Conservation (phyloP, 2,888 invertebrate species). For the Tenthredo notha region DNA sequence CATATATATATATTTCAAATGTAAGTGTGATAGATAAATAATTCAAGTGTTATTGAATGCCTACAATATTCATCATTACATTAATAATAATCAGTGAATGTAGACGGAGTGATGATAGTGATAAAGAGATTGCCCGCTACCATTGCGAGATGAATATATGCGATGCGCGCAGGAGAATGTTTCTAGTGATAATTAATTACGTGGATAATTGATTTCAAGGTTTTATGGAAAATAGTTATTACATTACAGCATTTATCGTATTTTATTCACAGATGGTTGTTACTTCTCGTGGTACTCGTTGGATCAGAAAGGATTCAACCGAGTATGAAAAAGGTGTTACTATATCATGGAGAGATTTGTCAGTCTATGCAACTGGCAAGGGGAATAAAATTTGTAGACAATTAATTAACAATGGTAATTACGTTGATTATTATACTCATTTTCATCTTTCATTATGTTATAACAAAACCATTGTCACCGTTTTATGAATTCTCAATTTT, state of each 20-base stretch:
- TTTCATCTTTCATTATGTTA: too few relatives aligned
- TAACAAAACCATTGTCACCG: too few relatives aligned
- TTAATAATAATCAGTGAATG: not conserved
- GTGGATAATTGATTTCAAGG: not conserved
- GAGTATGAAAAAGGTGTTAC: slow-evolving; percentile 83
- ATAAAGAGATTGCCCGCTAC: not conserved
- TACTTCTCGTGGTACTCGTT: not conserved
- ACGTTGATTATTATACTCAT: too few relatives aligned
- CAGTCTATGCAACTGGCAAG: slow-evolving; percentile 83
- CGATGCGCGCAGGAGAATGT: not conserved
- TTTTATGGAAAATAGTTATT: not conserved
- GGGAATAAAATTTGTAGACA: slow-evolving; percentile 81
- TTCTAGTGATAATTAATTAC: not conserved
- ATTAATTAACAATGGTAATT: slow-evolving; percentile 87
- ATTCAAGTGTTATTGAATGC: not conserved
- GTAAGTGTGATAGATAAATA: not conserved
- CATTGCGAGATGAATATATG: not conserved
- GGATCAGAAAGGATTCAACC: slow-evolving; percentile 16
- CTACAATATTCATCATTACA: too few relatives aligned
- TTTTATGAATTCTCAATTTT: not conserved
- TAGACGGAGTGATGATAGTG: not conserved
- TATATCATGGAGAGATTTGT: slow-evolving; percentile 89
- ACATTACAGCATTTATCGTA: not conserved
- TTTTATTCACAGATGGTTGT: slow-evolving; percentile 16
- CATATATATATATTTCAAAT: not conserved